phyloP scores from a whole-genome alignment of 2,888 invertebrate species.

The Pediacus dermestoides region DNA sequence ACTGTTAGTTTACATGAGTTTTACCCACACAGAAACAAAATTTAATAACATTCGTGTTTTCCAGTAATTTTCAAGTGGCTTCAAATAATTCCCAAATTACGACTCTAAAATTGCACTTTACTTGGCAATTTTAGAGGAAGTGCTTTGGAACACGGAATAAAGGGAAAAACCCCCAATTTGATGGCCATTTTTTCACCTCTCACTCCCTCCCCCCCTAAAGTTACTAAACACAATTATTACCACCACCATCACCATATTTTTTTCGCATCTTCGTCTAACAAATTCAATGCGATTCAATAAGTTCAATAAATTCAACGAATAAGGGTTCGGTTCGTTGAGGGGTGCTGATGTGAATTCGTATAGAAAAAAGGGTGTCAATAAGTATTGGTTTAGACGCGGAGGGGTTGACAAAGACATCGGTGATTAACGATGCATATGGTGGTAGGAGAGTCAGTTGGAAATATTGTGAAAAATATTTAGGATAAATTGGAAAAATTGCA shows the following conservation, averaged over 20 bases:
- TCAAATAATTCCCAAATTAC: constrained; percentile 28
- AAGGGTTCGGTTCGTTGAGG: constrained; percentile 15
- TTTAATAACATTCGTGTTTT: constrained; percentile 35
- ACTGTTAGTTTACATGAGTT: constrained; percentile 27
- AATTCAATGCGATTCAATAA: constrained; percentile 33
- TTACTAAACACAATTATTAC: constrained; percentile 1
- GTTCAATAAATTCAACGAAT: constrained; percentile 27
- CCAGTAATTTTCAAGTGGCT: constrained; percentile 29
- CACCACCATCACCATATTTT: constrained; percentile 25
- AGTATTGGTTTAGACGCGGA: constrained; percentile 36
- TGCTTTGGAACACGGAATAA: constrained; percentile 20
- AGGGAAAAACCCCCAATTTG: constrained; percentile 12
- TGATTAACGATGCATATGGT: too few species aligned
- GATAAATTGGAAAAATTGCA: too few species aligned
- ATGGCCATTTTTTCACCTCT: constrained; percentile 15
- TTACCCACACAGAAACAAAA: too few species aligned
- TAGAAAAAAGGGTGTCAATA: constrained; percentile 37
- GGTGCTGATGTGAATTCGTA: too few species aligned
- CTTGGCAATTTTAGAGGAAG: constrained; percentile 26
- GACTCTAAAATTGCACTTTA: constrained; percentile 24
- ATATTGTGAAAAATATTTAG: too few species aligned
- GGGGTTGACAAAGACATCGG: too few species aligned
- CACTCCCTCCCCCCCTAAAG: too few species aligned
- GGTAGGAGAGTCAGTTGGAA: too few species aligned
- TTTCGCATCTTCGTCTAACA: constrained; percentile 21